These are phyloP conservation scores for Leptinotarsa peninsularis DNA, from an alignment of 2,888 invertebrate species.

Conservation along the genomic window DNA sequence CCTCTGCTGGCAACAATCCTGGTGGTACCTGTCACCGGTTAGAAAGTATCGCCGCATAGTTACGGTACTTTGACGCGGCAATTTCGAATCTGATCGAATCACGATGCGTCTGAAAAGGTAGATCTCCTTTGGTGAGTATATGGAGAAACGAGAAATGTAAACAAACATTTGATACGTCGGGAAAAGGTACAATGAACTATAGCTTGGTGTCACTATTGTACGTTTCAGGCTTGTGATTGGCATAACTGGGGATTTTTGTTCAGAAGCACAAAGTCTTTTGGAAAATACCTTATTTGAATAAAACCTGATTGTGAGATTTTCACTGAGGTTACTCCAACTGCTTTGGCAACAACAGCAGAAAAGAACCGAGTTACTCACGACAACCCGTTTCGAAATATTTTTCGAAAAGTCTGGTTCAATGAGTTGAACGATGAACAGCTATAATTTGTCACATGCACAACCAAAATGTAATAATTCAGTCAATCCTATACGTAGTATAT, in stretches of 20 bases:
- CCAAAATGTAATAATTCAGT: too few species aligned
- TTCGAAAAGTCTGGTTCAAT: too few species aligned
- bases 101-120: background rate
- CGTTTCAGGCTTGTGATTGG: background rate
- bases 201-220: background rate
- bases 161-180: background rate
- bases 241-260: background rate
- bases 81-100: constrained; percentile 33
- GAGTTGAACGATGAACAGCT: too few species aligned
- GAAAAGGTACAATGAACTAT: background rate
- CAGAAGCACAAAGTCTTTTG: background rate
- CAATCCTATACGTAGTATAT: too few species aligned
- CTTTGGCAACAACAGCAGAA: too few species aligned
- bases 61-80: constrained; percentile 41
- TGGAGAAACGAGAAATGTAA: background rate
- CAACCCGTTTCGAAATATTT: too few species aligned
- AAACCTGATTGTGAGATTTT: too few species aligned
- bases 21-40: constrained; percentile 32
- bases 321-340: too few species aligned
- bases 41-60: constrained; percentile 45
- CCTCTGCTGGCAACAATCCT: background rate
- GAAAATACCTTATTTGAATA: too few species aligned
- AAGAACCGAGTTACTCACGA: too few species aligned
- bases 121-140: background rate
- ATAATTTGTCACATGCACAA: too few species aligned